Conservation (phyloP, 2,113 vertebrate genomes). For the Rhinogobius similis region DNA sequence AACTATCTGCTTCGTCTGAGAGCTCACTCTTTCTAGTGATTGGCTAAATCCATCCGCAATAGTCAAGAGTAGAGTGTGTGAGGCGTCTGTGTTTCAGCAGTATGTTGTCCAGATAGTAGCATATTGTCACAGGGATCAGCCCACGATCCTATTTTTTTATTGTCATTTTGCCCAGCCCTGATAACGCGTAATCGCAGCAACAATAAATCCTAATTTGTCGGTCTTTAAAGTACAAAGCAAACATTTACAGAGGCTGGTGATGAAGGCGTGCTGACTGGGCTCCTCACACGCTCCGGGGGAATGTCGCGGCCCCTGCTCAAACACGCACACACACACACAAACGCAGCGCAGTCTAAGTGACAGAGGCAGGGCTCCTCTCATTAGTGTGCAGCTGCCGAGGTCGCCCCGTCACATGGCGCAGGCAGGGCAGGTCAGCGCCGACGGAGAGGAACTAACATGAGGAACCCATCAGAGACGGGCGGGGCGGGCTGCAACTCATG, state of each 20-base stretch:
- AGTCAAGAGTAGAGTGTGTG: no score
- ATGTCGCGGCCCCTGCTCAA: slow-evolving; percentile 57
- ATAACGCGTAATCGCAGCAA: no score
- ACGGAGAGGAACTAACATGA: slow-evolving; percentile 45
- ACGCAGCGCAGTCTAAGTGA: slow-evolving; percentile 14
- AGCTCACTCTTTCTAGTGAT: no score
- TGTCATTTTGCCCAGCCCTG: no score
- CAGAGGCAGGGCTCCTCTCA: slow-evolving; percentile 59
- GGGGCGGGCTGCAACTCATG: neutral
- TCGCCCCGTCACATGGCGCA: slow-evolving; percentile 16
- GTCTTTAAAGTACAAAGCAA: neutral
- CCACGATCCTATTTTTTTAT: no score
- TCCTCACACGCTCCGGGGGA: slow-evolving; percentile 57
- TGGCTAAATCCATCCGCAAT: no score
- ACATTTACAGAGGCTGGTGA: neutral
- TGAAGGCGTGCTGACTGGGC: slow-evolving; percentile 57
- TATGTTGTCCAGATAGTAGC: no score
- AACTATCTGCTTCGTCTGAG: no score
- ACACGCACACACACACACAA: slow-evolving; percentile 26
- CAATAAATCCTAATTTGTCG: neutral
- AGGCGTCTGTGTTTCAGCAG: no score
- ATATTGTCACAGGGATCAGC: no score
- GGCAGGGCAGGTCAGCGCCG: slow-evolving; percentile 27
- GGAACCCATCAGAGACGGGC: slow-evolving; percentile 48
- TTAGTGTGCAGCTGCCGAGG: slow-evolving; percentile 53